Evolutionary conservation across 2,113 vertebrate genomes (phyloP).

Genomic region (Actinemys pallida): DNA sequence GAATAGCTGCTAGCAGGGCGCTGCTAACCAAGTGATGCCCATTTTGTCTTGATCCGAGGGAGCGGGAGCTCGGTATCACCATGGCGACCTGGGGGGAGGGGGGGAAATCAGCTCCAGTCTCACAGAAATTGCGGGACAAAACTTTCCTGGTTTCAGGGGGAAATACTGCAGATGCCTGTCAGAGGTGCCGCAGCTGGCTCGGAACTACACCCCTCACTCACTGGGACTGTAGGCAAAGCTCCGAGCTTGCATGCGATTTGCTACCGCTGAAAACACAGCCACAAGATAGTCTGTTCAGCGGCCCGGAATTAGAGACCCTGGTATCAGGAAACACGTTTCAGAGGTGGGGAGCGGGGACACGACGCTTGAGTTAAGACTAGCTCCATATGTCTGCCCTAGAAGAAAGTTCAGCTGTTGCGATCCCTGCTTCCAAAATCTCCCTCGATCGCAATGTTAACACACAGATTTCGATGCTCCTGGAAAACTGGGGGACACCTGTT

Average conservation of each 20-base stretch:
- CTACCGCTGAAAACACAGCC: not conserved
- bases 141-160: constrained; percentile 43
- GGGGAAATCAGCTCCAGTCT: constrained; percentile 7
- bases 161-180: not conserved
- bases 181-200: fast-evolving
- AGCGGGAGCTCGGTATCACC: constrained; percentile 82
- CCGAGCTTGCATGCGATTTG: not conserved
- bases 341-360: not conserved
- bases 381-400: too few species aligned
- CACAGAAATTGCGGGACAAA: constrained; percentile 29
- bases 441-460: not conserved
- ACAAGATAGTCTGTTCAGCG: not conserved
- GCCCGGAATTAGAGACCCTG: not conserved
- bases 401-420: too few species aligned
- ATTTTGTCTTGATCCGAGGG: constrained; percentile 75
- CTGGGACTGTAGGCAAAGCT: not conserved
- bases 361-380: too few species aligned
- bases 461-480: not conserved
- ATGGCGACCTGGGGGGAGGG: constrained; percentile 82
- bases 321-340: not conserved
- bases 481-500: not conserved
- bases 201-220: not conserved
- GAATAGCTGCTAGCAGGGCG: not conserved
- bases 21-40: constrained; percentile 73
- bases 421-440: not conserved